Base-by-base conservation (phyloP, 2,888 invertebrate genomes). In the Nymphalis c-album region DNA sequence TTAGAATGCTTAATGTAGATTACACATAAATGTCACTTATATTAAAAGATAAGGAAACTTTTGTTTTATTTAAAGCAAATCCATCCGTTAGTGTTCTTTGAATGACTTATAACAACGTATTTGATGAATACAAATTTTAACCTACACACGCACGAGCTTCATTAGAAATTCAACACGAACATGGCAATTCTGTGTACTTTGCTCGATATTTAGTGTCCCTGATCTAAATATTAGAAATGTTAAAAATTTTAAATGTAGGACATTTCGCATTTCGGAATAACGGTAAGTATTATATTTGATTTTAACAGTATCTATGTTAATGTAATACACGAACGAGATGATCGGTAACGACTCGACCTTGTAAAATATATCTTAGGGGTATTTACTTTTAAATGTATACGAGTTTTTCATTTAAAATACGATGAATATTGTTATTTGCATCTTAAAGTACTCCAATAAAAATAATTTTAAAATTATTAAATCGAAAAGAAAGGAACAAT, bases 121-220 rank as follows among this genome's bases (percentile, higher is more conserved):
- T 40, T 6, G 47, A 22, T 69, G 71, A 71, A 73, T 72, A 67
- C 67, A 59, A 75, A 72, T 46, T 16, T 48, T 61, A 77, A 81
- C 75, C 64, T 69, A 70, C 63, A 53, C 68, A 70, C 48, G 31
- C 40, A 63, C 40, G 13, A 60, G 60, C 68, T 74, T 74, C 73
- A 73, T 77, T 75, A 71, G 65, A 69, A 73, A 77, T 75, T 74
- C 71, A 68, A 58, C 63, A 71, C 68, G 60, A 70, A 69, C 64
- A 77, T 79, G 80, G 79, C 77, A 79, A 84, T 83, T 82, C 75
- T 77, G 72, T 74, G 75, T 75, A 76, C 75, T 74, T 71, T 75
- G 79, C 75, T 80, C 81, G 78, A 83, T 80, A 83, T 84, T 74
- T 76, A 75, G 73, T 83, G 80, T 77, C 73, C 78, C 76, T 82